Conservation (phyloP, 2,888 invertebrate genomes). For the Ceriagrion tenellum region DNA sequence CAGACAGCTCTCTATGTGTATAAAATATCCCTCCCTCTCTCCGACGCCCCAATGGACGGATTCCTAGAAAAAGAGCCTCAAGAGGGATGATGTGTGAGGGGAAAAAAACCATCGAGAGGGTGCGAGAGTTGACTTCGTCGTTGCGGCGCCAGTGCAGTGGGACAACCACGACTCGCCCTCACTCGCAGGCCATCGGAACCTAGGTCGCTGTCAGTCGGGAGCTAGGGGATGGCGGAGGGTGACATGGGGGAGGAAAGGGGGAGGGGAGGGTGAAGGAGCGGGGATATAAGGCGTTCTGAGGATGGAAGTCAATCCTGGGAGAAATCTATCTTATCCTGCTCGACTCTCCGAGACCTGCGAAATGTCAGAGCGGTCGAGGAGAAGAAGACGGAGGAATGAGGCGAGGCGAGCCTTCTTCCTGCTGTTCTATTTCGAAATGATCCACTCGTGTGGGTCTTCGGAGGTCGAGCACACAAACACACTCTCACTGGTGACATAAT, state of each 20-base stretch:
- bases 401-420: slow-evolving; percentile 12
- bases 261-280: not conserved
- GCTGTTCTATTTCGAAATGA: not conserved
- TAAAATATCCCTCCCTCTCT: not conserved
- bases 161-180: too few species aligned
- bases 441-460: not conserved
- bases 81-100: not conserved
- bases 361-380: slow-evolving; percentile 25
- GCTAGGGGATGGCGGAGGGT: not conserved
- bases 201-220: slow-evolving; percentile 34
- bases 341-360: slow-evolving; percentile 34
- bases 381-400: not conserved
- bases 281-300: not conserved
- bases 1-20: not conserved
- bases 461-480: not conserved
- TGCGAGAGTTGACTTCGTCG: not conserved
- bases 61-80: not conserved
- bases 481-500: not conserved
- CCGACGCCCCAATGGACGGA: not conserved
- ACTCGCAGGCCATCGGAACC: slow-evolving; percentile 42
- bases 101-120: not conserved
- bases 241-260: not conserved
- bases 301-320: slow-evolving; percentile 22
- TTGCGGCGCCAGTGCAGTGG: slow-evolving; percentile 40
- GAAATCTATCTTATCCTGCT: slow-evolving; percentile 20